phyloP scores from a whole-genome alignment of 2,888 invertebrate species.

The Heliconius hortense region DNA sequence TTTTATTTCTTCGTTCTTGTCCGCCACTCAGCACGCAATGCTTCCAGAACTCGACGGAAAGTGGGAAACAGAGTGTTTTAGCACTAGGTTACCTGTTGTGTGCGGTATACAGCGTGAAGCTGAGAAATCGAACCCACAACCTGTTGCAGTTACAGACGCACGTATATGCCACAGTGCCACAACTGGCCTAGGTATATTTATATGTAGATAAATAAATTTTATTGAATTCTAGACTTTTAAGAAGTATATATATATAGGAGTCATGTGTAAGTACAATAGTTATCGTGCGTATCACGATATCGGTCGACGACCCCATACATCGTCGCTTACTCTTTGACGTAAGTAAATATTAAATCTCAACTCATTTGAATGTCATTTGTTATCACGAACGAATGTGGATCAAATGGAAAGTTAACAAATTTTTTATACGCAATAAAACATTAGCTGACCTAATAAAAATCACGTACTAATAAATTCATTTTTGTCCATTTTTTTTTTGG shows the following conservation, averaged over 20 bases:
- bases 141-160: too few species aligned
- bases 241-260: not conserved
- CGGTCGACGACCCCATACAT: slow-evolving; percentile 57
- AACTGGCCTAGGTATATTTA: not conserved
- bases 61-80: too few species aligned
- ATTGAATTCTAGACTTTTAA: not conserved
- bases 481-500: not conserved
- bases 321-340: slow-evolving; percentile 35
- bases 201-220: not conserved
- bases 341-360: slow-evolving; percentile 9
- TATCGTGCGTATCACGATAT: slow-evolving; percentile 54
- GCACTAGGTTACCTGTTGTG: too few species aligned
- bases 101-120: too few species aligned
- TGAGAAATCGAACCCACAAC: too few species aligned
- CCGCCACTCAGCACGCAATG: too few species aligned
- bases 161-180: not conserved
- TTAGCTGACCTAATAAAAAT: not conserved
- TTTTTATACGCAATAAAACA: not conserved
- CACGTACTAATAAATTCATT: not conserved
- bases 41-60: too few species aligned
- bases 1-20: too few species aligned
- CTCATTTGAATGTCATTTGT: slow-evolving; percentile 15
- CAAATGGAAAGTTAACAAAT: not conserved
- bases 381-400: not conserved
- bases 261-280: slow-evolving; percentile 22